A percentile compares a stretch with the other conserved stretches of the same genome.
phyloP scores from a whole-genome alignment of 2,797 vertebrate genomes.

The Notamacropus eugenii region DNA sequence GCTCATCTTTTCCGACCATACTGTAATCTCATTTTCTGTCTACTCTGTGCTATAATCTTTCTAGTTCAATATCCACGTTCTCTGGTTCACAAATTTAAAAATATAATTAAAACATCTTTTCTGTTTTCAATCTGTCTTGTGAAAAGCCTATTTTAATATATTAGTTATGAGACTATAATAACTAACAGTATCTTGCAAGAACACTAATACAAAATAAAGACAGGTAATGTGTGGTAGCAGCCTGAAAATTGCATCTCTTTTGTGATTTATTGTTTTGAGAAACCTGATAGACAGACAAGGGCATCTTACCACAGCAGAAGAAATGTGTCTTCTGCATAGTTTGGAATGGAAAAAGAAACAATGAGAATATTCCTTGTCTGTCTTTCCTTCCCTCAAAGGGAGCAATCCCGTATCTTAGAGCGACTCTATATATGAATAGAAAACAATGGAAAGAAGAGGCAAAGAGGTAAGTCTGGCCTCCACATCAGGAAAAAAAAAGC shows the following conservation, averaged over 20 bases:
- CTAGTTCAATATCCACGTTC: neutral
- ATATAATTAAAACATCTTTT: slow-evolving; percentile 44
- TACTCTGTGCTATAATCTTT: neutral
- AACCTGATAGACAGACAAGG: neutral
- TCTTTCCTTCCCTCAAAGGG: neutral
- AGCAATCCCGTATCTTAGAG: neutral
- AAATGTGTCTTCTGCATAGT: neutral
- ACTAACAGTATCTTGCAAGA: slow-evolving; percentile 10
- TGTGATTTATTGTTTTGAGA: slow-evolving; percentile 6
- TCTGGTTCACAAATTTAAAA: slow-evolving; percentile 9
- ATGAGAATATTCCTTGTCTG: neutral
- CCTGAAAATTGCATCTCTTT: neutral
- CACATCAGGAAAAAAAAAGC: neutral
- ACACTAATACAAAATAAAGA: slow-evolving; percentile 35
- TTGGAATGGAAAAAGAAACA: slow-evolving; percentile 23
- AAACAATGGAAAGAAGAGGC: neutral
- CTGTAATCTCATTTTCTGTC: neutral
- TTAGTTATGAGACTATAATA: neutral
- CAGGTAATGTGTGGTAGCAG: neutral
- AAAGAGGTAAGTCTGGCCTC: neutral
- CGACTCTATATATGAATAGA: neutral
- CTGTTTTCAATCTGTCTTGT: neutral
- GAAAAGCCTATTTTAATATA: slow-evolving; percentile 22
- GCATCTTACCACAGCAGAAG: neutral
- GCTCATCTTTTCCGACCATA: neutral